These are phyloP conservation scores for Motacilla alba DNA, from an alignment of 2,113 vertebrate species.

Conservation along the genomic window DNA sequence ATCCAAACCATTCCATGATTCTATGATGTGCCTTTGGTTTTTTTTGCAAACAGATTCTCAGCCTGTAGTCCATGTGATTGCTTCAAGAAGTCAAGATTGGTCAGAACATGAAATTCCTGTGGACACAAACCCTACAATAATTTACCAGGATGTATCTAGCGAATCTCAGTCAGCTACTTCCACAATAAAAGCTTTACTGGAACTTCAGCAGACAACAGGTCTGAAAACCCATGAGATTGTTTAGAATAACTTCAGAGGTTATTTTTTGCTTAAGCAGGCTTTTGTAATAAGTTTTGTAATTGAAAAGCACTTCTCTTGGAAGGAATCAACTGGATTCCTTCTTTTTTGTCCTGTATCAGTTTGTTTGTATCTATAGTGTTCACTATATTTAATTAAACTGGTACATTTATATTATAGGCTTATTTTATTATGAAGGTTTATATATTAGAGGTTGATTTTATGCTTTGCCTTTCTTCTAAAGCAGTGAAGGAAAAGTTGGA, in stretches of 20 bases:
- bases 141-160: conserved; percentile 91
- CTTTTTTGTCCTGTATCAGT: not conserved
- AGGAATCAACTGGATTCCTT: not conserved
- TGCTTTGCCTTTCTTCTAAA: conserved; percentile 1
- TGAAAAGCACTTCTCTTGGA: not conserved
- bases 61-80: conserved; percentile 90
- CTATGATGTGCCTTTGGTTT: not conserved
- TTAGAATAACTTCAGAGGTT: not conserved
- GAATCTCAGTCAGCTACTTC: conserved; percentile 96
- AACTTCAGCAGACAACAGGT: conserved; percentile 96
- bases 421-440: not conserved
- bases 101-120: conserved; percentile 92
- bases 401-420: not conserved
- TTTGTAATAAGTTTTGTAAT: not conserved
- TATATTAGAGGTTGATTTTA: not conserved
- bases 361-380: not conserved
- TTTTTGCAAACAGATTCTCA: conserved; percentile 79
- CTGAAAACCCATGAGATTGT: not conserved
- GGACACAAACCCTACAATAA: conserved; percentile 91
- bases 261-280: not conserved
- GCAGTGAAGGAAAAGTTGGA: conserved; percentile 91
- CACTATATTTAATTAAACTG: not conserved
- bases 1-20: not conserved
- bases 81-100: conserved; percentile 95
- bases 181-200: conserved; percentile 95